Conservation (phyloP, 2,888 invertebrate species). For the Xiphydria camelus region DNA sequence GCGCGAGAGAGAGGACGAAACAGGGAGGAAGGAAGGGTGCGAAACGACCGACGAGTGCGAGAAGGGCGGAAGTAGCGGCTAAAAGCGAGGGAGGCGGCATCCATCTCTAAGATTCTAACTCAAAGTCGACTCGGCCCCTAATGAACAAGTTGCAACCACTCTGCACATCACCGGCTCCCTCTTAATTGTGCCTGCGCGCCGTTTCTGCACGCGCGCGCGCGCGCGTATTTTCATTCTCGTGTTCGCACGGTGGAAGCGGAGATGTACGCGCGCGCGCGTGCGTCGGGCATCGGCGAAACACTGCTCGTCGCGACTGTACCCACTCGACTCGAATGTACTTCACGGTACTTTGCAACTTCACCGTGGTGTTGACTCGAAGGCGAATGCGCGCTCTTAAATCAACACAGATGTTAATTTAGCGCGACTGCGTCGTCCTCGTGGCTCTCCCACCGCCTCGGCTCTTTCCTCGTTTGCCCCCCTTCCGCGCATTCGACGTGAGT, state of each 20-base stretch:
- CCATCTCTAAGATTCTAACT: constrained; percentile 10
- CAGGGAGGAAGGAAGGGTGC: too few relatives aligned
- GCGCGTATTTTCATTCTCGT: too few relatives aligned
- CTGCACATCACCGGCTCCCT: background rate
- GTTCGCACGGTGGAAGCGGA: too few relatives aligned
- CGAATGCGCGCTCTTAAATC: constrained; percentile 2
- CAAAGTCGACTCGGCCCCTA: constrained; percentile 36
- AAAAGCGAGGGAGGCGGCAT: background rate
- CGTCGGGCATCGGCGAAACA: background rate
- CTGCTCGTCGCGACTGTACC: too few relatives aligned
- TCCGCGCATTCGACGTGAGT: too few relatives aligned
- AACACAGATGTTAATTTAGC: constrained; percentile 3
- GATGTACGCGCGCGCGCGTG: background rate
- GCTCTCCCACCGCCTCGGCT: too few relatives aligned
- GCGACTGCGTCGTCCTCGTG: background rate
- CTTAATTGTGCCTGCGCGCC: background rate
- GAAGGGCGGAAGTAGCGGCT: too few relatives aligned
- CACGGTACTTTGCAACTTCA: background rate
- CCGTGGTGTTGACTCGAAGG: background rate
- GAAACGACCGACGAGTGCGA: too few relatives aligned
- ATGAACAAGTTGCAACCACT: constrained; percentile 41
- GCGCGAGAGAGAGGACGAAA: too few relatives aligned
- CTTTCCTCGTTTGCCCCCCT: too few relatives aligned
- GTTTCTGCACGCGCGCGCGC: too few relatives aligned
- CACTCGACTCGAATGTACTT: too few relatives aligned